Evolutionary conservation across 2,797 vertebrate genomes (phyloP), one percentile per base, ranked within the genome.

Genomic region (Eupleurogrammus muticus): DNA sequence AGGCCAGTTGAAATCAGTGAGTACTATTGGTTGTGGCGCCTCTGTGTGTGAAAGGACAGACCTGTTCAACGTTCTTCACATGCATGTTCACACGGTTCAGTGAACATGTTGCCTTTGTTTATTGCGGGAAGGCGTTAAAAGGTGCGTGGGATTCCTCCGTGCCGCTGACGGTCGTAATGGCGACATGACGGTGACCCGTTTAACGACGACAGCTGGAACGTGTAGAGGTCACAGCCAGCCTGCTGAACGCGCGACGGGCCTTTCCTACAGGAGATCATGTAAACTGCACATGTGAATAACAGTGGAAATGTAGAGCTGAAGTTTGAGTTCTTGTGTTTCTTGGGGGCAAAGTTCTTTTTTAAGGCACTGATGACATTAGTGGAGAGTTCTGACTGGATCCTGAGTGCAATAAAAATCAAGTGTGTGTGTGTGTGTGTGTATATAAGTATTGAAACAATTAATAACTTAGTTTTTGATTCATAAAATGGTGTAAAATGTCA

Each of bases 51-150:
- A 42, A 17, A 40, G 4, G 28, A 28, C 28, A 28, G n/a, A 36
- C 35, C 38, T 14, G 38, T 28, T 28, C 28, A 12, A 36, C 35
- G 35, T 40, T 12, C 38, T 40, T 12, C 3, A 12, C 38, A 40
- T 11, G 35, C 9, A 36, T 36, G 7, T n/a, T n/a, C n/a, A 36
- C 35, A 36, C 35, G 10, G 16, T 50, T 40, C 35, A 11, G 8
- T 2, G 10, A 16, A 21, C 19, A 1, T 28, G 65, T 40, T 19
- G 28, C 20, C 17, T 19, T 13, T 58, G 56, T 79, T 81, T 76
- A 63, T 69, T 65, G 74, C 51, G 48, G 17, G 54, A 5, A 54
- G 13, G 5, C 56, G 54, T 56, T 59, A 16, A 40, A 66, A n/a
- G 9, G 49, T 14, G 20, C 74, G 4, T 0, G 46, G 60, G 56